Base-by-base conservation (phyloP, 2,113 vertebrate genomes). In the Hippocampus mohnikei region DNA sequence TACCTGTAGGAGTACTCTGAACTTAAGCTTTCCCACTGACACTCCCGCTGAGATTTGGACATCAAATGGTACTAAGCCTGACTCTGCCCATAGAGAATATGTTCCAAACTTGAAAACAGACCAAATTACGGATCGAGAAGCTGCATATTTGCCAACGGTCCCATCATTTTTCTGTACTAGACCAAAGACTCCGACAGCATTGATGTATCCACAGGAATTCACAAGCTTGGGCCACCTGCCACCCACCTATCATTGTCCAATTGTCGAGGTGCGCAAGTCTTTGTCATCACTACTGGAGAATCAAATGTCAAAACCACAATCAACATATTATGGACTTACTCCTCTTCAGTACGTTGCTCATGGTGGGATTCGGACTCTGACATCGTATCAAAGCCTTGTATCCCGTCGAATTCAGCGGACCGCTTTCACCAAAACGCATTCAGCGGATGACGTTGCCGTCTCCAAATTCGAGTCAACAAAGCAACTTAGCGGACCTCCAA, bases 261-360 rank as follows among this genome's bases (percentile, higher is more conserved):
- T 81, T 25, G 23, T 84, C 4, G 81, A 81, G 33, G 88, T 84
- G 63, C 88, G 86, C 29, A 91, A 87, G 69, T 87, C 90, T 61
- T 81, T 86, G 76, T 66, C 85, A 3, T 90, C 89, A 37, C 74
- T 90, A 18, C 46, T 91, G 67, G 87, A 81, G 48, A 72, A 65
- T 56, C 87, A 91, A 75, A 88, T 80, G 69, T 67, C 84, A 8
- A 91, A 89, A 81, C 82, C 82, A 18, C 80, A 80, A 50, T 92
- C 89, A 59, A 89, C 83, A 68, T 93, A 92, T 81, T 92, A 91
- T 42, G 92, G 92, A 23, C 84, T 92, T 53, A 91, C 88, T 66
- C 91, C 92, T 70, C 48, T 84, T 73, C 81, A 91, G 65, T 91
- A 91, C 83, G 74, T 40, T 79, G 90, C 91, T 70, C 85, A 86